Evolutionary conservation across 2,113 vertebrate genomes (phyloP).

Genomic region (Phrynosoma platyrhinos): DNA sequence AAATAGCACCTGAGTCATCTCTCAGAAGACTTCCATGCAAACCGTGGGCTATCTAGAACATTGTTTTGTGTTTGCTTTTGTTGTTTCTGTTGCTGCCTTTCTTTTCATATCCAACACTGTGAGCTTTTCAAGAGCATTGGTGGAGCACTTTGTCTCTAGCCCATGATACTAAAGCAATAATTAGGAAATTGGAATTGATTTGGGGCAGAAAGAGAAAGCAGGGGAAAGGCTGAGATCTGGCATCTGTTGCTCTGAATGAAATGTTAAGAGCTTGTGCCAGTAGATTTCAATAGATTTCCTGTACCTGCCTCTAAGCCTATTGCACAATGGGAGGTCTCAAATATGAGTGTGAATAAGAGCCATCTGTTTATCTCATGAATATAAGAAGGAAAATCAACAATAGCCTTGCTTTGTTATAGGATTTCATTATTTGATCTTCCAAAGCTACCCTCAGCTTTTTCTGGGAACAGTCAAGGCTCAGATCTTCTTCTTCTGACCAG

Average conservation of each 20-base stretch:
- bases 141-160: slow-evolving; percentile 48
- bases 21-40: slow-evolving; percentile 28
- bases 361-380: slow-evolving; percentile 38
- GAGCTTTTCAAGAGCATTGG: slow-evolving; percentile 54
- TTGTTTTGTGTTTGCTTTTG: neutral
- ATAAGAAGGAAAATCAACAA: slow-evolving; percentile 18
- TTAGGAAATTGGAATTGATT: slow-evolving; percentile 53
- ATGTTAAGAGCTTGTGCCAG: slow-evolving; percentile 38
- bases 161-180: slow-evolving; percentile 51
- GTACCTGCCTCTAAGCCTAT: slow-evolving; percentile 43
- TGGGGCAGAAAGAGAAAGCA: neutral
- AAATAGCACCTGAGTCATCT: slow-evolving; percentile 8
- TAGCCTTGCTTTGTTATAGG: neutral
- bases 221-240: slow-evolving; percentile 29
- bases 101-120: slow-evolving; percentile 45
- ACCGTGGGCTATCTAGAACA: slow-evolving; percentile 16
- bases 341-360: slow-evolving; percentile 21
- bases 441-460: slow-evolving; percentile 24
- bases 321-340: slow-evolving; percentile 24
- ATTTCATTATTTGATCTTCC: slow-evolving; percentile 47
- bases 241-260: slow-evolving; percentile 51
- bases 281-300: slow-evolving; percentile 64
- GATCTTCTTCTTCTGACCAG: slow-evolving; percentile 33
- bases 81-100: slow-evolving; percentile 21
- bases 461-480: slow-evolving; percentile 36